Percentiles rank a stretch among this genome's conserved stretches.
These are phyloP conservation scores for Hydrotaea diabolus DNA, from an alignment of 2,888 invertebrate genomes.

Conservation along the genomic window DNA sequence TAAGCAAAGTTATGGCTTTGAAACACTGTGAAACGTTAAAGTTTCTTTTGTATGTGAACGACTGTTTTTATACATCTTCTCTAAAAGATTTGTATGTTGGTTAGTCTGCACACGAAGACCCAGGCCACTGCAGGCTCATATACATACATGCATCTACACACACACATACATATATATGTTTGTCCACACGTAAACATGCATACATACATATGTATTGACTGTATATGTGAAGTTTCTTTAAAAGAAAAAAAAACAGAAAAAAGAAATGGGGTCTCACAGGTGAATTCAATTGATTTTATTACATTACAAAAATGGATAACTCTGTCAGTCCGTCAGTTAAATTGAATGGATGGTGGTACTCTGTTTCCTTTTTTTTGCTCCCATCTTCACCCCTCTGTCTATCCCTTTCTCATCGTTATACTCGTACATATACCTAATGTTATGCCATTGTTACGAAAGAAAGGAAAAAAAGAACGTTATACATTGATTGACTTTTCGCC, in stretches of 20 bases:
- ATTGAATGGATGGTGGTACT: constrained; percentile 42
- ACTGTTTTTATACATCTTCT: neutral
- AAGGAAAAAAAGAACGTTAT: constrained; percentile 17
- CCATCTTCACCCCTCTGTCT: neutral
- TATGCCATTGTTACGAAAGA: constrained; percentile 35
- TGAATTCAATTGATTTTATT: constrained; percentile 65
- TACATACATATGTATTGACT: neutral
- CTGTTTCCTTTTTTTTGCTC: neutral
- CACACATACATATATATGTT: no score
- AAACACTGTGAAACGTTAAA: constrained; percentile 14
- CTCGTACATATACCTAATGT: constrained; percentile 3
- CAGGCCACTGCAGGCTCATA: neutral
- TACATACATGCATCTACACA: neutral
- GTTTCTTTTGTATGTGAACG: constrained; percentile 3
- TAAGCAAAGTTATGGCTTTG: no score
- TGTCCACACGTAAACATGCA: neutral
- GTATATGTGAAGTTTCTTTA: neutral
- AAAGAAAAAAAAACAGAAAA: neutral
- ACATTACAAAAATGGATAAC: constrained; percentile 59
- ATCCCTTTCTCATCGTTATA: neutral
- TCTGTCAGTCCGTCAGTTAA: constrained; percentile 61
- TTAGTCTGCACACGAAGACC: neutral
- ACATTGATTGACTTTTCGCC: constrained; percentile 51
- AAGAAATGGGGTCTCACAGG: constrained; percentile 59
- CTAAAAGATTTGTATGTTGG: constrained; percentile 20